A percentile compares a stretch with the other conserved stretches of the same genome.
These are phyloP conservation scores for Podarcis raffonei DNA, from an alignment of 2,113 vertebrate genomes.

Conservation along the genomic window DNA sequence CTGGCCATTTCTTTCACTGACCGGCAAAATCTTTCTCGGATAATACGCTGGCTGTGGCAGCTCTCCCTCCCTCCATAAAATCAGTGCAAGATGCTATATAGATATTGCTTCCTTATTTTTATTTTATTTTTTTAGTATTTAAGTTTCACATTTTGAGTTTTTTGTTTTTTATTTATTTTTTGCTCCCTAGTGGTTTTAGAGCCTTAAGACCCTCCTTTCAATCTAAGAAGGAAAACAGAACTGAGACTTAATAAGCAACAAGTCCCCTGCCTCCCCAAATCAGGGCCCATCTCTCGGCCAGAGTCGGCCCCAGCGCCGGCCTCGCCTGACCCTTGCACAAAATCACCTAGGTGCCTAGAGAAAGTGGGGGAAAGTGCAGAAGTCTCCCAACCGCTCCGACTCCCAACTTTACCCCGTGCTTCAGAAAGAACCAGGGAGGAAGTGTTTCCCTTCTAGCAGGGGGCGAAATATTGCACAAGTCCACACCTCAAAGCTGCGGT, in stretches of 20 bases:
- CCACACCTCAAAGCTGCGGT: not conserved
- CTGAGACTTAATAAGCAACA: not conserved
- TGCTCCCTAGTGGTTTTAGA: conserved; percentile 30
- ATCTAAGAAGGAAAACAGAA: not conserved
- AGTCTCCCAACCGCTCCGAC: not conserved
- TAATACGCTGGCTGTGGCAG: not conserved
- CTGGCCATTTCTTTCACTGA: not conserved
- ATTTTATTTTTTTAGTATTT: conserved; percentile 20
- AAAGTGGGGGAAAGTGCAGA: not conserved
- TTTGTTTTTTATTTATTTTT: not conserved
- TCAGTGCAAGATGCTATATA: conserved; percentile 45
- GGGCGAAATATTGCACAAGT: not conserved
- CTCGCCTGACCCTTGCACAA: not conserved
- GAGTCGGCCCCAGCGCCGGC: not conserved
- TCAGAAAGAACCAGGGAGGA: not conserved
- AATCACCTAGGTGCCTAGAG: not conserved
- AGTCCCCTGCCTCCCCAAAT: not conserved
- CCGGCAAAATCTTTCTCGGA: not conserved
- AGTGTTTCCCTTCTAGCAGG: not conserved
- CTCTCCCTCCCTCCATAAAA: not conserved
- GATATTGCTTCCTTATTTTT: conserved; percentile 41
- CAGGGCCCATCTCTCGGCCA: too few species aligned
- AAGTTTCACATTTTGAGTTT: conserved; percentile 38
- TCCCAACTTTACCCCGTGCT: too few species aligned
- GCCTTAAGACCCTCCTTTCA: not conserved